phyloP scores from a whole-genome alignment of 2,113 vertebrate species.

The Perognathus longimembris region DNA sequence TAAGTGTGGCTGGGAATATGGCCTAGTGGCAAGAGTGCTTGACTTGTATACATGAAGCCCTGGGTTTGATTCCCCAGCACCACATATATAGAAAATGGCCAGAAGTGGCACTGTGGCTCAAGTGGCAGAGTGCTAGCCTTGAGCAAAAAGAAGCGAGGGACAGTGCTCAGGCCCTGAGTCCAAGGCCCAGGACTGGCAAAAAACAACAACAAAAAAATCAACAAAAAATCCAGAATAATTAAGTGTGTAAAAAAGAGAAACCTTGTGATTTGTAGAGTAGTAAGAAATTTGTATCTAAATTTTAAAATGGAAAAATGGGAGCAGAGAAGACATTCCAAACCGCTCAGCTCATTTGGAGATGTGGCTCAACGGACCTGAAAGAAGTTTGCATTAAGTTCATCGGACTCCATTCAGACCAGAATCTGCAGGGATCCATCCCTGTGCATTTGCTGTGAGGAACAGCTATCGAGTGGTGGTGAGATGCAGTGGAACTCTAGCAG shows the following conservation, averaged over 20 bases:
- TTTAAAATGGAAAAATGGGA: not conserved
- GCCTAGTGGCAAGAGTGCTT: too few relatives aligned
- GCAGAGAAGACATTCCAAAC: not conserved
- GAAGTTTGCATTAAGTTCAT: not conserved
- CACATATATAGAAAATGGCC: too few relatives aligned
- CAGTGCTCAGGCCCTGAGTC: too few relatives aligned
- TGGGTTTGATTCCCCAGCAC: too few relatives aligned
- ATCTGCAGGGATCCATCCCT: not conserved
- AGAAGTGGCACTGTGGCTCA: too few relatives aligned
- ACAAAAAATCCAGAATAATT: slow-evolving; percentile 1
- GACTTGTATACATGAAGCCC: too few relatives aligned
- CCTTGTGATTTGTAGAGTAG: not conserved
- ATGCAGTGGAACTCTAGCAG: not conserved
- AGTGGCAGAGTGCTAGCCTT: too few relatives aligned
- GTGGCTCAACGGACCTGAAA: not conserved
- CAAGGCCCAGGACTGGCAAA: too few relatives aligned
- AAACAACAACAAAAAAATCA: too few relatives aligned
- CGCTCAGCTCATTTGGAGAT: slow-evolving; percentile 39
- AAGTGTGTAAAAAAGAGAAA: slow-evolving; percentile 30
- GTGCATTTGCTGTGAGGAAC: not conserved
- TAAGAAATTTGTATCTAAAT: slow-evolving; percentile 7
- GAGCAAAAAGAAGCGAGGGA: too few relatives aligned
- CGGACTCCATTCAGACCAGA: not conserved
- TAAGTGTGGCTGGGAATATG: too few relatives aligned
- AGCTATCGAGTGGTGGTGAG: not conserved